Base-by-base conservation (phyloP, 2,888 invertebrate genomes). In the Drosophila maculinotata region DNA sequence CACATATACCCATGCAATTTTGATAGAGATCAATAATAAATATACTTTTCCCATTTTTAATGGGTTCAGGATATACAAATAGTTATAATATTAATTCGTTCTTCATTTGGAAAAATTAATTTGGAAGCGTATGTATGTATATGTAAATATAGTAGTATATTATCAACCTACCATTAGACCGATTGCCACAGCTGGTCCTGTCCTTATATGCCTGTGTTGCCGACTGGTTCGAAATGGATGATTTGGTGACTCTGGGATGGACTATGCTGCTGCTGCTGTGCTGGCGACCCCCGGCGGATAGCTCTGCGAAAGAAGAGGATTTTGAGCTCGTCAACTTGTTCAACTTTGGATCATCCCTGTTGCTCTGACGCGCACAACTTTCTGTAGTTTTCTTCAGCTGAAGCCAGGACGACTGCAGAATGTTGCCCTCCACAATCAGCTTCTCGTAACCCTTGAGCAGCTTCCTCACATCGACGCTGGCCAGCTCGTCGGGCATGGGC, bases 391-490 rank as follows among this genome's bases (percentile, higher is more conserved):
- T 72, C 33, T 66, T 72, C 0, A 87, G 45, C 2, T 65, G 47
- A 2, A 69, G 42, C 81, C 87, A 81, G 2, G 78, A 75, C 1
- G 54, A 57, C 20, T 84, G 81, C 17, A 82, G 44, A 4, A 59
- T 44, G 6, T 59, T 72, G 17, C 69, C 82, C 1, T 87, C 82
- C 10, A 69, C 42, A 31, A 82, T 80, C 2, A 80, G 68, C 26
- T 60, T 63, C 47, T 82, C 81, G 17, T 87, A 82, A 30, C 69
- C 72, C 7, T 58, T 49, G 7, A 82, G 72, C 38, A 82, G 65
- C 15, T 60, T 75, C 2, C 73, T 54, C 30, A 82, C 81, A 64
- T 82, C 81, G 28, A 82, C 81, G 5, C 69, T 63, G 4, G 48
- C 30, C 1, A 82, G 68, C 53, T 82, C 87, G 44, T 78, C 69